phyloP scores from a whole-genome alignment of 2,113 vertebrate species.

The Chloebia gouldiae region DNA sequence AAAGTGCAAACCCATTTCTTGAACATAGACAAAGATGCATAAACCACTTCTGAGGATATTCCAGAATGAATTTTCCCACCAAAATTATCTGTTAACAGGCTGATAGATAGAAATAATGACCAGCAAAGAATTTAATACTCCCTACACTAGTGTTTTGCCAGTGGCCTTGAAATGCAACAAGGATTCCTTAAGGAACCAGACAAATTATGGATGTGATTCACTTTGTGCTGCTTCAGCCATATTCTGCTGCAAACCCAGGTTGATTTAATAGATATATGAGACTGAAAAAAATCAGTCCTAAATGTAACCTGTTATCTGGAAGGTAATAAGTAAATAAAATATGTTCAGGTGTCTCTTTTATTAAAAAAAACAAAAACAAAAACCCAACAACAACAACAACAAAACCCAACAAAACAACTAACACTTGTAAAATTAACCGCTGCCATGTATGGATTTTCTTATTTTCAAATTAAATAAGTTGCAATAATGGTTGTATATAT shows the following conservation, averaged over 20 bases:
- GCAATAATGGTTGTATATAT: not conserved
- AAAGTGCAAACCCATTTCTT: not conserved
- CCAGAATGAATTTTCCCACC: not conserved
- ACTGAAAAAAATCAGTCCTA: not conserved
- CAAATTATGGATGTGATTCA: not conserved
- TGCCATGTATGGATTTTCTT: not conserved
- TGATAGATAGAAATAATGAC: not conserved
- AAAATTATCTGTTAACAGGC: not conserved
- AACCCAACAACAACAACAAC: not conserved
- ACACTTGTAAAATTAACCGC: not conserved
- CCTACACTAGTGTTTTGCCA: not conserved
- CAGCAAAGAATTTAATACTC: not conserved
- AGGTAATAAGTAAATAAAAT: not conserved
- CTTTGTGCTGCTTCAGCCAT: not conserved
- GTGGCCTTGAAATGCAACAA: not conserved
- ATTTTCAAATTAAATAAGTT: constrained; percentile 1
- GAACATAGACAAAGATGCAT: not conserved
- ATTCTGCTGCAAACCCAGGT: not conserved
- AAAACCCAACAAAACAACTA: not conserved
- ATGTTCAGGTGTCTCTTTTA: not conserved
- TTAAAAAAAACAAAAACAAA: not conserved
- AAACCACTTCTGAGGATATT: not conserved
- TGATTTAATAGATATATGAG: not conserved
- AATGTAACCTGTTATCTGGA: not conserved
- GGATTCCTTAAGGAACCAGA: not conserved